These are phyloP conservation scores for Pediacus dermestoides DNA, from an alignment of 2,888 invertebrate genomes.

Conservation along the genomic window DNA sequence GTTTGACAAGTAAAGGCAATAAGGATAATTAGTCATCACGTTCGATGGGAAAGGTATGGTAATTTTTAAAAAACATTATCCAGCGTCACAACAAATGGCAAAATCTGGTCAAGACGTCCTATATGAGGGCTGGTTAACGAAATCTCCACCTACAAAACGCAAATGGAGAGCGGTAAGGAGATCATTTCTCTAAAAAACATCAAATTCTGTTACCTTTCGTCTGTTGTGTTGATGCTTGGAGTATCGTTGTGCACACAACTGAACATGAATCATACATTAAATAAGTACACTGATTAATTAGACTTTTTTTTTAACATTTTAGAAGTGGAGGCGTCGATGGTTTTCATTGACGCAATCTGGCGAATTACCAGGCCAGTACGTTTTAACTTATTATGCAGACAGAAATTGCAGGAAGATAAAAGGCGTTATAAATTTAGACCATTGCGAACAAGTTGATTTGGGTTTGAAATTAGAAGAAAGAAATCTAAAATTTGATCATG, in stretches of 20 bases:
- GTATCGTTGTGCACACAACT: slow-evolving; percentile 28
- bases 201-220: slow-evolving; percentile 10
- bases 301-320: slow-evolving; percentile 32
- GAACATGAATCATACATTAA: slow-evolving; percentile 34
- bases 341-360: slow-evolving; percentile 88
- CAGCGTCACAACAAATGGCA: slow-evolving; percentile 45
- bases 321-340: slow-evolving; percentile 96
- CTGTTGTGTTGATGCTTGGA: slow-evolving; percentile 19
- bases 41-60: background rate
- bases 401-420: slow-evolving; percentile 79
- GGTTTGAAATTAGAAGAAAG: slow-evolving; percentile 79
- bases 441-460: slow-evolving; percentile 93
- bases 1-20: no score
- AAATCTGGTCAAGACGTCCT: slow-evolving; percentile 66
- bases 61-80: background rate
- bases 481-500: slow-evolving; percentile 76
- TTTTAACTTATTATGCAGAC: slow-evolving; percentile 91
- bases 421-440: slow-evolving; percentile 89
- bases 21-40: slow-evolving; percentile 5
- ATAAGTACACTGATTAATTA: slow-evolving; percentile 9
- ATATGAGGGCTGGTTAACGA: slow-evolving; percentile 91
- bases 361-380: slow-evolving; percentile 90
- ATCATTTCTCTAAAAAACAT: background rate
- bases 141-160: slow-evolving; percentile 90
- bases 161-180: slow-evolving; percentile 89